Conservation (phyloP, 2,888 invertebrate genomes). For the Octonoba sinensis region DNA sequence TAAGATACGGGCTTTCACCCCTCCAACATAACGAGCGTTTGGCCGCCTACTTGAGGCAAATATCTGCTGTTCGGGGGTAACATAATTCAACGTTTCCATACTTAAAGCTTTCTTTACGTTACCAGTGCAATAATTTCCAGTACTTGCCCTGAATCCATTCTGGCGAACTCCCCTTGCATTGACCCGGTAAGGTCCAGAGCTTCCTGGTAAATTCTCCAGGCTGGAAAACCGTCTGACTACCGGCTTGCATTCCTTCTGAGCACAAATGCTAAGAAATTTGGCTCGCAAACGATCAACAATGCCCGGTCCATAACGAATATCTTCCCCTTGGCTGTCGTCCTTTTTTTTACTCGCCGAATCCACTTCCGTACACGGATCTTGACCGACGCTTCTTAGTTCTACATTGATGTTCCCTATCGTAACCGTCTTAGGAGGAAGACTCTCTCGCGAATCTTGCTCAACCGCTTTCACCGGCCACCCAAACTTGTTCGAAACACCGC, state of each 20-base stretch:
- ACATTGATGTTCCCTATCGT: conserved; percentile 51
- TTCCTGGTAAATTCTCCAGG: conserved; percentile 62
- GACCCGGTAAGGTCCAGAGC: conserved; percentile 34
- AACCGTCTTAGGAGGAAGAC: conserved; percentile 39
- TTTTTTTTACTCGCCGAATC: conserved; percentile 18
- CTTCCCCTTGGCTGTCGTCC: conserved; percentile 42
- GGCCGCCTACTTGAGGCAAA: conserved; percentile 26
- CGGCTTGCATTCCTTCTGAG: conserved; percentile 30
- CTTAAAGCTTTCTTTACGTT: conserved; percentile 59
- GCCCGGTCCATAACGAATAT: conserved; percentile 65
- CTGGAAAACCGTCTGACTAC: conserved; percentile 62
- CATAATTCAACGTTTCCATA: conserved; percentile 57
- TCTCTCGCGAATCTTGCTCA: conserved; percentile 41
- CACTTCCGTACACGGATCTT: conserved; percentile 8
- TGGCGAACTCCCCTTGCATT: conserved; percentile 31
- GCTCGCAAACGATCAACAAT: conserved; percentile 65
- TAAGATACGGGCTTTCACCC: conserved; percentile 22
- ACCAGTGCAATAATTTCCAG: conserved; percentile 18
- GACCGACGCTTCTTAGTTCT: conserved; percentile 43
- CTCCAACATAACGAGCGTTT: conserved; percentile 29
- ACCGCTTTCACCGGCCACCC: conserved; percentile 34
- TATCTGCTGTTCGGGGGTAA: conserved; percentile 39
- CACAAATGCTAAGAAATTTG: conserved; percentile 62
- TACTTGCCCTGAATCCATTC: conserved; percentile 42
- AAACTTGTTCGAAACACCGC: conserved; percentile 43